Conservation (phyloP, 35 echinoderm and acorn worm genomes). For the Diadema setosum region DNA sequence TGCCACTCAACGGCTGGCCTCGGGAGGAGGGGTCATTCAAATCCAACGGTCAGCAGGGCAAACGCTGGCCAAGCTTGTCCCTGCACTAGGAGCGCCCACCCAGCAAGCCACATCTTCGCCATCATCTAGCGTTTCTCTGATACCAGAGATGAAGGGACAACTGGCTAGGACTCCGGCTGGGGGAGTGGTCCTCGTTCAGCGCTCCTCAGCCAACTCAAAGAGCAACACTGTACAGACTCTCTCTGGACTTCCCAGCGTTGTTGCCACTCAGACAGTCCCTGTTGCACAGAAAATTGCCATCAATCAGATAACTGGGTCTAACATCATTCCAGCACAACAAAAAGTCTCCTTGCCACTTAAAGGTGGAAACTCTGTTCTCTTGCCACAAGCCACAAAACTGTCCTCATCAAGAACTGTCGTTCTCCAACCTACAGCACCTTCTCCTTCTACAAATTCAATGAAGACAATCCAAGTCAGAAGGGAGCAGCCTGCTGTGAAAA, state of each 20-base stretch:
- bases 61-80: conserved; percentile 52
- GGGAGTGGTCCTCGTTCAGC: conserved; percentile 84
- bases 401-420: conserved; percentile 21
- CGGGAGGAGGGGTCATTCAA: conserved; percentile 55
- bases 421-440: background rate
- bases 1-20: background rate
- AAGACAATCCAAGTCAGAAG: background rate
- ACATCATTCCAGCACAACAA: background rate
- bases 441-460: background rate
- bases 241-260: conserved; percentile 50
- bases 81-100: conserved; percentile 4
- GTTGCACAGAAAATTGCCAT: conserved; percentile 47
- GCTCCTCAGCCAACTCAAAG: conserved; percentile 51
- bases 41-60: conserved; percentile 61
- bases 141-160: conserved; percentile 86
- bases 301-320: conserved; percentile 5
- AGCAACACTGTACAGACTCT: conserved; percentile 49
- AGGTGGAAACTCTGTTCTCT: conserved; percentile 25
- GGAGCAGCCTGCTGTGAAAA: background rate
- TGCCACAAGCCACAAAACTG: conserved; percentile 8
- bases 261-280: background rate
- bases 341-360: conserved; percentile 13
- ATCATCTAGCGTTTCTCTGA: conserved; percentile 49
- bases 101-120: background rate
- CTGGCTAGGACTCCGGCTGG: conserved; percentile 72